Conservation (phyloP, 1,140 invertebrate genomes). For the Brevipalpus yothersi region DNA sequence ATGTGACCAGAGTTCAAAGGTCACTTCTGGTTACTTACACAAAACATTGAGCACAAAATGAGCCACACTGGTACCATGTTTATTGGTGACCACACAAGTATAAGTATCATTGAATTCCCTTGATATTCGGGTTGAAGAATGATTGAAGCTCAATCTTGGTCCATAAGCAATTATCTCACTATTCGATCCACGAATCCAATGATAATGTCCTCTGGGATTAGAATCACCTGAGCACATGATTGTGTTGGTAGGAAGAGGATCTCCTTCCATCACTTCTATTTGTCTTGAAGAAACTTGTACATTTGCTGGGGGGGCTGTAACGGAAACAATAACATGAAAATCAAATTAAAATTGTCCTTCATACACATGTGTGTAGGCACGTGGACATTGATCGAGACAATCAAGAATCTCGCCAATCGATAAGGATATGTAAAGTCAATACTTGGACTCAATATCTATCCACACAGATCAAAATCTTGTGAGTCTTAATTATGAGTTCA, state of each 20-base stretch:
- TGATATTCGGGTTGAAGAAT: conserved; percentile 9
- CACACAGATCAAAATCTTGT: no score
- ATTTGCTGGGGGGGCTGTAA: conserved; percentile 56
- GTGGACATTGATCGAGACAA: no score
- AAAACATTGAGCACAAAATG: conserved; percentile 43
- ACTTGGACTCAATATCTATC: no score
- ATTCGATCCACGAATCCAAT: conserved; percentile 8
- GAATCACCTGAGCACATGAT: conserved; percentile 48
- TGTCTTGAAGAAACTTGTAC: conserved; percentile 42
- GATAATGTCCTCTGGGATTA: conserved; percentile 26
- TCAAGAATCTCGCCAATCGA: no score
- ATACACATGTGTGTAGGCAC: no score
- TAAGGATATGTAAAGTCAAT: no score
- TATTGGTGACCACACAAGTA: conserved; percentile 45
- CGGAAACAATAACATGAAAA: no score
- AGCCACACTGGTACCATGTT: conserved; percentile 37
- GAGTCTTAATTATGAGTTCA: no score
- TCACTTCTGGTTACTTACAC: conserved; percentile 32
- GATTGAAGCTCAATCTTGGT: conserved; percentile 21
- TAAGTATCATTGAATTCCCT: conserved; percentile 31
- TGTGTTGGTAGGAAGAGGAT: conserved; percentile 34
- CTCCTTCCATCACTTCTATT: conserved; percentile 47
- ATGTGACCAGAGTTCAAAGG: not conserved
- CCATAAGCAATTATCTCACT: conserved; percentile 7
- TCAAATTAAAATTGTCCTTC: no score